Evolutionary conservation across 2,113 vertebrate genomes (phyloP), one percentile per base, ranked within the genome.

Genomic region (Sylvietta virens): DNA sequence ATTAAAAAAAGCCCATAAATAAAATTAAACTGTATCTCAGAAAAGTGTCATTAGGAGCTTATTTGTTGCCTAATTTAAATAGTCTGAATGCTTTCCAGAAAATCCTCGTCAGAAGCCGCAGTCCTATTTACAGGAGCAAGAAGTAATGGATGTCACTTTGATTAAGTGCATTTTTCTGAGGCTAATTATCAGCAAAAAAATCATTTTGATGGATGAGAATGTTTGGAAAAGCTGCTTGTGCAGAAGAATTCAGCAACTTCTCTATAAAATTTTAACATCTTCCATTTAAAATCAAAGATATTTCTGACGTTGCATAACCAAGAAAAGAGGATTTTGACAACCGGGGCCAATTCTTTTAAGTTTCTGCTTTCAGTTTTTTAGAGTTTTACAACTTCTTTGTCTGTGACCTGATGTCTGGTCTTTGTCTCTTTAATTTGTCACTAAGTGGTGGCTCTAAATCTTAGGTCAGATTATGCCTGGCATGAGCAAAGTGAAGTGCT

Each of bases 71-170:
- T 80, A 30, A 86, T 95, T 97, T 95, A 81, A 95, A 92, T 88
- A 91, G 88, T 35, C 89, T 82, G 84, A 94, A 90, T 35, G 27
- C 93, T 91, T 96, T 92, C 89, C 95, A 96, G 96, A 95, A 95
- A 92, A 69, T 80, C 27, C 7, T 77, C 10, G 1, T 88, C 70
- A 93, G 86, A 94, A 96, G 85, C 78, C 96, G 88, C 86, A 87
- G 74, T 65, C 86, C 92, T 94, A 91, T 94, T 95, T 95, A 79
- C 74, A 66, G 81, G 23, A 66, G 76, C 11, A 14, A 91, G 60
- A 80, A 92, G 91, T 73, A 95, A 92, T 84, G 88, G 90, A 57
- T 87, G 93, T 91, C 88, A 94, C 81, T 95, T 92, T 92, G 94
- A 96, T 96, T 95, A 94, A 94, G 86, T 81, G 74, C 35, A 51